phyloP scores from a whole-genome alignment of 2,797 vertebrate genomes.

The Fistularia commersonii region DNA sequence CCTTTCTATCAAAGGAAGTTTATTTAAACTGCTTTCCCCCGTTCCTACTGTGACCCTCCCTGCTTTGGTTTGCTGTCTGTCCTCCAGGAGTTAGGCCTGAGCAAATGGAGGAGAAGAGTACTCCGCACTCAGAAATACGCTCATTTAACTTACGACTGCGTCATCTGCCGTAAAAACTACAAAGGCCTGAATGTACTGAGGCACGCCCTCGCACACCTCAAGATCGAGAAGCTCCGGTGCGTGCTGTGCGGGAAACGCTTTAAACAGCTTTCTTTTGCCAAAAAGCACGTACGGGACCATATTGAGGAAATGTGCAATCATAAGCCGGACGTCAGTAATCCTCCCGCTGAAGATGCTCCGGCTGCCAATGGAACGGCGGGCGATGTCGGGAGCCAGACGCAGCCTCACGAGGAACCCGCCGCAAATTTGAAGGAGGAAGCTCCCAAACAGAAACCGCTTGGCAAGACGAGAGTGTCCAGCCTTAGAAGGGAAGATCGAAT shows the following conservation, averaged over 20 bases:
- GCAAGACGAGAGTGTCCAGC: conserved; percentile 32
- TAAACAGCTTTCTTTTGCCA: conserved; percentile 80
- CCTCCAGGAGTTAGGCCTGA: conserved; percentile 43
- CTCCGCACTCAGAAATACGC: conserved; percentile 45
- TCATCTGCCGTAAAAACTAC: conserved; percentile 86
- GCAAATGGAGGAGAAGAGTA: conserved; percentile 42
- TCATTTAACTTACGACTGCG: conserved; percentile 79
- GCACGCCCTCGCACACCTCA: conserved; percentile 89
- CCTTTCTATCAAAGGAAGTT: no score
- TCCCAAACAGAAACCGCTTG: conserved; percentile 17
- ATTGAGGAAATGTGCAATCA: conserved; percentile 81
- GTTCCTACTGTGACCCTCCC: background rate
- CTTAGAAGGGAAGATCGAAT: conserved; percentile 63
- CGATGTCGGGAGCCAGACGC: conserved; percentile 1
- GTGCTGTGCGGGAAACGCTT: conserved; percentile 87
- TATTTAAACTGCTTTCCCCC: no score
- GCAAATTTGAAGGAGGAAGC: background rate
- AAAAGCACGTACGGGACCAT: conserved; percentile 88
- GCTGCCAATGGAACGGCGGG: conserved; percentile 45
- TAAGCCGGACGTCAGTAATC: conserved; percentile 23
- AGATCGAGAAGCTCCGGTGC: conserved; percentile 71
- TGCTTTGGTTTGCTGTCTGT: conserved; percentile 4
- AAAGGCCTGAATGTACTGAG: conserved; percentile 88
- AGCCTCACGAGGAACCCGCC: conserved; percentile 18
- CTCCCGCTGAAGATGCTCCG: background rate